Base-by-base conservation (phyloP, 2,797 vertebrate genomes). In the Megalops cyprinoides region DNA sequence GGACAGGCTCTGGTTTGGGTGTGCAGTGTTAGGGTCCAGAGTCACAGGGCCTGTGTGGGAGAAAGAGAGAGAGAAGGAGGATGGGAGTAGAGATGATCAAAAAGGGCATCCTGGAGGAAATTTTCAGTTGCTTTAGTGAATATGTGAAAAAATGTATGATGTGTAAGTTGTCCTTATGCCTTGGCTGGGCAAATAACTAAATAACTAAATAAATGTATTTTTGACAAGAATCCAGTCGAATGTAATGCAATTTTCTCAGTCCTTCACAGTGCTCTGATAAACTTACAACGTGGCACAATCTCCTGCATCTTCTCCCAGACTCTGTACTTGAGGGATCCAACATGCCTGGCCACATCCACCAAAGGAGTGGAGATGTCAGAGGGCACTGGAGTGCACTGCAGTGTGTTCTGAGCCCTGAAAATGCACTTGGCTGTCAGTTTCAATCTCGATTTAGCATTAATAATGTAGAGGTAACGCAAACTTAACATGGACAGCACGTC, bases 171-270 rank as follows among this genome's bases (percentile, higher is more conserved):
- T 67, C 37, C 5, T 55, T n/a, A n/a, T n/a, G n/a, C n/a, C n/a
- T n/a, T n/a, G n/a, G 79, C n/a, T n/a, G 81, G 1, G 76, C 79
- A 77, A 81, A 79, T 83, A 83, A 84, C 55, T 84, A 55, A 18
- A 18, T 67, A 39, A 46, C 48, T 4, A 7, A 62, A 0, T 81
- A 82, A n/a, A 86, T 81, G 79, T 82, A 58, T 65, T 58, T n/a
- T n/a, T n/a, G n/a, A n/a, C n/a, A n/a, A n/a, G n/a, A n/a, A n/a
- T n/a, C n/a, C n/a, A n/a, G n/a, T n/a, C n/a, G n/a, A n/a, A n/a
- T n/a, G n/a, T n/a, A n/a, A n/a, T n/a, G n/a, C n/a, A n/a, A n/a
- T n/a, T n/a, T n/a, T n/a, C n/a, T n/a, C n/a, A n/a, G n/a, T n/a
- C n/a, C n/a, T n/a, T 82, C 25, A 79, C 25, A 42, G 14, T 31